Percentiles rank a stretch among this genome's conserved stretches.
Evolutionary conservation across 2,888 invertebrate genomes (phyloP).

Genomic region (Sphaerophoria rueppellii): DNA sequence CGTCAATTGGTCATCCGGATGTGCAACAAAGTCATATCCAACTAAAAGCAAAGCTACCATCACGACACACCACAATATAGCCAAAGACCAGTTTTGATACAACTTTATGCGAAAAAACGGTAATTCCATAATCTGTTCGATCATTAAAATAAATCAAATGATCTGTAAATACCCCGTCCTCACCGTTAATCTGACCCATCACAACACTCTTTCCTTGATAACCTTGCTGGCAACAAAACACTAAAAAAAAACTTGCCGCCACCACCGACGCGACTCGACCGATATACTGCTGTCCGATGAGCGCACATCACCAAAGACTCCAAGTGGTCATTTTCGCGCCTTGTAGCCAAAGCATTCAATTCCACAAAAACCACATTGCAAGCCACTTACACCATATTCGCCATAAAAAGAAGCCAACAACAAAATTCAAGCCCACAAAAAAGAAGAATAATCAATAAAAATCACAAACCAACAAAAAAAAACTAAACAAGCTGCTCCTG

Average conservation of each 20-base stretch:
- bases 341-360: conserved; percentile 2
- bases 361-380: background rate
- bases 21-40: background rate
- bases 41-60: background rate
- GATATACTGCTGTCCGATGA: conserved; percentile 44
- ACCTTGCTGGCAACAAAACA: conserved; percentile 55
- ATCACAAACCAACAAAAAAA: background rate
- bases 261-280: background rate
- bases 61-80: conserved; percentile 3
- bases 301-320: conserved; percentile 45
- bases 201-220: conserved; percentile 40
- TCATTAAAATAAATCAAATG: conserved; percentile 68
- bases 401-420: conserved; percentile 23
- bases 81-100: conserved; percentile 16
- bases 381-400: conserved; percentile 25
- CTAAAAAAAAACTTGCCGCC: conserved; percentile 49
- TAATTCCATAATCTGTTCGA: conserved; percentile 59
- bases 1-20: conserved; percentile 8
- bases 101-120: conserved; percentile 42
- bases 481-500: conserved; percentile 25
- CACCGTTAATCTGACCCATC: conserved; percentile 33
- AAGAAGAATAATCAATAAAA: conserved; percentile 41
- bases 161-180: conserved; percentile 46
- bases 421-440: conserved; percentile 25
- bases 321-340: conserved; percentile 45